Evolutionary conservation across 2,113 vertebrate genomes (phyloP).

Genomic region (Arizona elegans): DNA sequence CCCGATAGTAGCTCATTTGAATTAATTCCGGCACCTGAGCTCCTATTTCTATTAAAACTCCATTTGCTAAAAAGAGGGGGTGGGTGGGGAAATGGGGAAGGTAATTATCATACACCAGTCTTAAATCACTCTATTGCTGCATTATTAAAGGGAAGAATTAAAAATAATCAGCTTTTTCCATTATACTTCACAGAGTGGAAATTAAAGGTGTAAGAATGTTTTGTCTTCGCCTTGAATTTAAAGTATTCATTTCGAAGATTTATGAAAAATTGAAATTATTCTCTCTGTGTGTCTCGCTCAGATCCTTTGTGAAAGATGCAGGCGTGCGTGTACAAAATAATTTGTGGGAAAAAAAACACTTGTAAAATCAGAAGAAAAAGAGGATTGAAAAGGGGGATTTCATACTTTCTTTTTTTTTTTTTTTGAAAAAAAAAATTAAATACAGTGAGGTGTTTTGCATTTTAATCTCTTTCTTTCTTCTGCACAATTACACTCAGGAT

Average conservation of each 20-base stretch:
- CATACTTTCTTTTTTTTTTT: constrained; percentile 43
- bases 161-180: constrained; percentile 81
- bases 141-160: constrained; percentile 80
- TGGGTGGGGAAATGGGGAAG: constrained; percentile 67
- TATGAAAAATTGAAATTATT: constrained; percentile 68
- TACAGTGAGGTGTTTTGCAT: constrained; percentile 68
- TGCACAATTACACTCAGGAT: constrained; percentile 73
- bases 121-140: constrained; percentile 75
- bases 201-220: constrained; percentile 79
- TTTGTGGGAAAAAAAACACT: constrained; percentile 55
- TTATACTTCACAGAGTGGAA: constrained; percentile 76
- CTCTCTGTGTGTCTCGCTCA: constrained; percentile 54
- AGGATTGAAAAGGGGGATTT: constrained; percentile 59
- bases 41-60: constrained; percentile 74
- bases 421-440: constrained; percentile 39
- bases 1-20: constrained; percentile 57
- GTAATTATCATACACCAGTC: constrained; percentile 71
- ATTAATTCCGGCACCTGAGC: constrained; percentile 66
- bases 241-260: constrained; percentile 76
- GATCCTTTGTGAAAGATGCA: constrained; percentile 56
- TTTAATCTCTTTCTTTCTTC: constrained; percentile 71
- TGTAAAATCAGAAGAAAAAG: constrained; percentile 66
- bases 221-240: constrained; percentile 69
- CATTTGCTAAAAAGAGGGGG: constrained; percentile 69
- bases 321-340: constrained; percentile 2